Evolutionary conservation across 2,797 vertebrate species (phyloP), one percentile per base, ranked within the genome.

Genomic region (Garrulus glandarius): DNA sequence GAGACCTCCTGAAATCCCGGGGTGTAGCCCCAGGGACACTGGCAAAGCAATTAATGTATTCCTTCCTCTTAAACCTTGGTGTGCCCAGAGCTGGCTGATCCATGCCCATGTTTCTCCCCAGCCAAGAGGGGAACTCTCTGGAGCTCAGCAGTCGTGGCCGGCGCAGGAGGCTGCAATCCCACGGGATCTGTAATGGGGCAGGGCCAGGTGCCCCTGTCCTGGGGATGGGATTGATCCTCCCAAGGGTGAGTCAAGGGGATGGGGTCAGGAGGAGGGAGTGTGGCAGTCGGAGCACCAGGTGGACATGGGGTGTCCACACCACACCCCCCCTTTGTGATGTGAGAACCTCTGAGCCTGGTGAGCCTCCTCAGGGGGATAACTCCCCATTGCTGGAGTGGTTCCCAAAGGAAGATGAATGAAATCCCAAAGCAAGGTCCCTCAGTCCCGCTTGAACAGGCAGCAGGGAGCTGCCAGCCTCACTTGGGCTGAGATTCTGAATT

Each of bases 271-370:
- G 32, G 18, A 71, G 26, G 32, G 47, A 50, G 4, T 0, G 1
- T 8, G 24, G 41, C 50, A 47, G 3, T 15, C 0, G 1, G 63
- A 64, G 78, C 36, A 12, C 10, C 0, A 1, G 18, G 0, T n/a
- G 29, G 47, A 12, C 0, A 0, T 2, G 10, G 43, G 47, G 50
- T 43, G 36, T 39, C 60, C 68, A 13, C 10, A 2, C 27, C 2
- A 1, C 27, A 20, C 32, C 13, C 23, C 20, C 22, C 0, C 37
- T 82, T 44, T 1, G 4, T 29, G 70, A 5, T 50, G 59, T 50
- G 86, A 6, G 44, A 80, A 17, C 27, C 52, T 55, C 29, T 36
- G 23, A 5, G n/a, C 13, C 49, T 52, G 39, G 27, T 4, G 41
- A 29, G 32, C 41, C 88, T 59, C 44, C n/a, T 37, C 0, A 5